Base-by-base conservation (phyloP, 1,140 invertebrate species). In the Heliconius eleuchia region DNA sequence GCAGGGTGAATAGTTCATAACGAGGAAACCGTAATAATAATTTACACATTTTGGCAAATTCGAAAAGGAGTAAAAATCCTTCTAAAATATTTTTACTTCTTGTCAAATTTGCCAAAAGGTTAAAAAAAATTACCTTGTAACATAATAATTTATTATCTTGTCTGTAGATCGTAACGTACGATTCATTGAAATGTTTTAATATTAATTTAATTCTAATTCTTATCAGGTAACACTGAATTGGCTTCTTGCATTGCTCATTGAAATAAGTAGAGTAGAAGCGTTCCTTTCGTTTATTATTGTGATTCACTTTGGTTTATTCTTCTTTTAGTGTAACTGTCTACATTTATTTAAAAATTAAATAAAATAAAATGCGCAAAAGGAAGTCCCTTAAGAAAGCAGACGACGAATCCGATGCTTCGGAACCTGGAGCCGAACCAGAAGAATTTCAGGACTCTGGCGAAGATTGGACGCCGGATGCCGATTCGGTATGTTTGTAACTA, bases 401-500 rank as follows among this genome's bases (percentile, higher is more conserved):
- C 74, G 94, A 94, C 74, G 94, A 95, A 72, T 94, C 93, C 50
- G 94, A 94, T 50, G 94, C 89, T 55, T 95, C 94, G 46, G 94
- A 94, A 83, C 86, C 83, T 77, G 94, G 86, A 71, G 92, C 79
- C 71, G 94, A 95, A 85, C 93, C 93, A 74, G 94, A 95, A 93
- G 94, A 95, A 85, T 95, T 95, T 82, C 93, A 95, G 87, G 94
- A 95, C 84, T 95, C 94, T 16, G 94, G 94, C 71, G 94, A 95
- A 87, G 94, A 95, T 88, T 95, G 94, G 94, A 95, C 94, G 86
- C 94, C 94, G 84, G 94, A 94, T 85, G 94, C 94, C 83, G 92
- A 94, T 88, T 83, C 91, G 85, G 94, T 95, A 93, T 77, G 57
- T 74, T 78, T 79, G 18, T 71, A 71, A 55, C 37, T 27, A 46